Evolutionary conservation across 2,797 vertebrate genomes (phyloP).

Genomic region (Chloroceryle amazona): DNA sequence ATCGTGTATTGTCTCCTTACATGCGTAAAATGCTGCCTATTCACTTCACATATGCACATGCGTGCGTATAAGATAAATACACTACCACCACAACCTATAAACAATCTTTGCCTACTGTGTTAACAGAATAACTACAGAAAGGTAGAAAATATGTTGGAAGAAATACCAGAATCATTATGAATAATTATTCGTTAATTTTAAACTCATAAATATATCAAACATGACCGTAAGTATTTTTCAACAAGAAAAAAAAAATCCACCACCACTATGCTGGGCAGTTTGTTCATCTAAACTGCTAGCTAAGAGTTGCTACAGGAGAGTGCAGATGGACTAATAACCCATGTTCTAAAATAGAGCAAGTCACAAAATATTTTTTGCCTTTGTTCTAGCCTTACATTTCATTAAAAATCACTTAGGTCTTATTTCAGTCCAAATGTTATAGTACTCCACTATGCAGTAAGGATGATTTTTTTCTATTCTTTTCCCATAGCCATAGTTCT

Average conservation of each 20-base stretch:
- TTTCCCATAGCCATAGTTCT: conserved; percentile 27
- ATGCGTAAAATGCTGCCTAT: neutral
- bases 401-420: neutral
- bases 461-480: neutral
- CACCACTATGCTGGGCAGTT: neutral
- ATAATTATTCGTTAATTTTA: neutral
- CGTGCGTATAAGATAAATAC: neutral
- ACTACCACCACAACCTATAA: neutral
- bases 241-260: neutral
- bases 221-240: neutral
- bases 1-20: neutral
- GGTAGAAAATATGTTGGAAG: neutral
- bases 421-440: neutral
- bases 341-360: neutral
- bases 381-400: neutral
- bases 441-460: neutral
- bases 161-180: neutral
- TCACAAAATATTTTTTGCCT: neutral
- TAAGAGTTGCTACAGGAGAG: neutral
- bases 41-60: neutral
- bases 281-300: neutral
- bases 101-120: neutral
- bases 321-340: neutral
- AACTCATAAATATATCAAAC: neutral
- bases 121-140: neutral